A percentile compares a stretch with the other conserved stretches of the same genome.
phyloP scores from a whole-genome alignment of 2,797 vertebrate genomes.

The Phrynocephalus guinanensis region DNA sequence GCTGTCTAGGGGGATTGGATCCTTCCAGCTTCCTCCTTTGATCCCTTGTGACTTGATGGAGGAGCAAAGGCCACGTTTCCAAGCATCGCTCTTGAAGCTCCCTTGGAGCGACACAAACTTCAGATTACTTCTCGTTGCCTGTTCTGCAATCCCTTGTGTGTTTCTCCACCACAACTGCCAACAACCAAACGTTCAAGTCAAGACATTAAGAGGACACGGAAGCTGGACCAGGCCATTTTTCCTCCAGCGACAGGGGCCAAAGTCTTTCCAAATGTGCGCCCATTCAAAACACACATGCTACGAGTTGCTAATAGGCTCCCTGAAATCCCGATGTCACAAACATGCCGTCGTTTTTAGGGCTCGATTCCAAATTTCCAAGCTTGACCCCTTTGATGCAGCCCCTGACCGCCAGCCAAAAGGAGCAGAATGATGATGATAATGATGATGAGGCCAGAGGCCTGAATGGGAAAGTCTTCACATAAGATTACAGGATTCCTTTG shows the following conservation, averaged over 20 bases:
- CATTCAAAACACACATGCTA: no score
- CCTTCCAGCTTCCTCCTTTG: slow-evolving; percentile 18
- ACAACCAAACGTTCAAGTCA: no score
- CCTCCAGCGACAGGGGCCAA: no score
- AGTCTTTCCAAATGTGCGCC: no score
- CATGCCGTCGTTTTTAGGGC: no score
- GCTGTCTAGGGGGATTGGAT: background rate
- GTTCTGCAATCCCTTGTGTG: background rate
- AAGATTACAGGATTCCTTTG: slow-evolving; percentile 24
- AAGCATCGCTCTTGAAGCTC: slow-evolving; percentile 12
- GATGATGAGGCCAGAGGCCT: background rate
- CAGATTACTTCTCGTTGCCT: background rate
- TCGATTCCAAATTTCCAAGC: background rate
- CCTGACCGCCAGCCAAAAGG: background rate
- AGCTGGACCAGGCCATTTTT: no score
- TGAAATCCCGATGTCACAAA: no score
- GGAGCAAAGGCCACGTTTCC: slow-evolving; percentile 29
- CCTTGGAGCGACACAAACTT: background rate
- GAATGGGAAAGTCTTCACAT: slow-evolving; percentile 4
- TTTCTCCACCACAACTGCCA: background rate
- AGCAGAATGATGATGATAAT: no score
- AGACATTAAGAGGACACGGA: no score
- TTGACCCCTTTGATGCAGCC: background rate
- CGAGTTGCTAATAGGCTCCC: no score
- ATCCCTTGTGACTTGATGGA: background rate